Conservation (phyloP, 2,113 vertebrate genomes). For the Echinops telfairi region DNA sequence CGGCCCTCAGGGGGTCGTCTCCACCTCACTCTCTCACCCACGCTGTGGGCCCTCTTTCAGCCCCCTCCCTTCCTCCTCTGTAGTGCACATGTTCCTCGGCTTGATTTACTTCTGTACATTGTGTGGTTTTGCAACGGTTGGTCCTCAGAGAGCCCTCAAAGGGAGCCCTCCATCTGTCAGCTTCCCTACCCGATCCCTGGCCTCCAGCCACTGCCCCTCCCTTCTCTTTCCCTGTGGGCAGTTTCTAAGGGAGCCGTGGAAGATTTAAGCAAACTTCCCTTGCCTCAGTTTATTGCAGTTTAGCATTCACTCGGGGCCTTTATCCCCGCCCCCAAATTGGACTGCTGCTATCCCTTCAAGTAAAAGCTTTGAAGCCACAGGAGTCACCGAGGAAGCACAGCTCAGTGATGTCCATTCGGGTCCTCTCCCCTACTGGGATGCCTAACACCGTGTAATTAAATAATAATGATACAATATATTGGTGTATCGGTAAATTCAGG, state of each 20-base stretch:
- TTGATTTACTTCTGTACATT: slow-evolving; percentile 83
- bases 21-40: background rate
- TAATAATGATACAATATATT: background rate
- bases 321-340: background rate
- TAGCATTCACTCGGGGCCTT: slow-evolving; percentile 1
- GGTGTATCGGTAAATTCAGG: background rate
- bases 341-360: background rate
- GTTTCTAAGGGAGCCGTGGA: slow-evolving; percentile 16
- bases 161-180: slow-evolving; percentile 80
- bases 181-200: slow-evolving; percentile 31
- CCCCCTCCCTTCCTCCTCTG: slow-evolving; percentile 51
- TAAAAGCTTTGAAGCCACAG: slow-evolving; percentile 14
- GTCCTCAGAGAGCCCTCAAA: slow-evolving; percentile 81
- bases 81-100: slow-evolving; percentile 77
- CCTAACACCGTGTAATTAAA: slow-evolving; percentile 21
- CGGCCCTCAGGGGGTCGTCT: background rate
- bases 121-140: slow-evolving; percentile 70
- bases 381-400: background rate
- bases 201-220: slow-evolving; percentile 37
- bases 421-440: background rate
- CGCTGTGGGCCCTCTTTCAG: background rate
- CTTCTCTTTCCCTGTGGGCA: background rate
- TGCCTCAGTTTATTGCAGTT: background rate
- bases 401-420: background rate
- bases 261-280: slow-evolving; percentile 26